phyloP scores from a whole-genome alignment of 1,140 invertebrate species.

The Harpegnathos saltator region DNA sequence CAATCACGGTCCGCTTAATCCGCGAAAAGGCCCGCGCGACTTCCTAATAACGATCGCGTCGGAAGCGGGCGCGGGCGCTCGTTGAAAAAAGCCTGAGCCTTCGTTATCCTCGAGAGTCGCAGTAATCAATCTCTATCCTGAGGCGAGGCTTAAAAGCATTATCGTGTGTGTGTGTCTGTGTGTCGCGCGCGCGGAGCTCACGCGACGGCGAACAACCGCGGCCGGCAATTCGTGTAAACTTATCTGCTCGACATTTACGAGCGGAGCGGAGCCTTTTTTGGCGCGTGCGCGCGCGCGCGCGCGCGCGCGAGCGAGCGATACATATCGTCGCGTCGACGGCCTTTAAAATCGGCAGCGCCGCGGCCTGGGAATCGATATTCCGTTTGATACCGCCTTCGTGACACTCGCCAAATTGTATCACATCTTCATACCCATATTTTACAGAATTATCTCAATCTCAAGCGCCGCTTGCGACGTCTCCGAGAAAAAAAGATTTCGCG shows the following conservation, averaged over 20 bases:
- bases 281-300: no score
- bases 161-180: constrained; percentile 53
- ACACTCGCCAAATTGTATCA: background rate
- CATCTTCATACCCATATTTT: background rate
- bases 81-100: constrained; percentile 30
- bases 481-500: no score
- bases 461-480: background rate
- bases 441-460: background rate
- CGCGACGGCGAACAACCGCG: constrained; percentile 40
- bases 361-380: constrained; percentile 3
- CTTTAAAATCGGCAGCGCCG: constrained; percentile 1
- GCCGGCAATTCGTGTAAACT: constrained; percentile 44
- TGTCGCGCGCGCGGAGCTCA: constrained; percentile 50
- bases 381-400: background rate
- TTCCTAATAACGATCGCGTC: constrained; percentile 6
- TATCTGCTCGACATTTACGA: constrained; percentile 53
- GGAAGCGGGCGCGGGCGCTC: no score
- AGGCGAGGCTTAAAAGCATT: constrained; percentile 52
- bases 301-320: no score
- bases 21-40: constrained; percentile 12
- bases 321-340: background rate
- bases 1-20: constrained; percentile 11
- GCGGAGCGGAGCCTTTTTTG: constrained; percentile 30
- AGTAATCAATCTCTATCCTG: constrained; percentile 52
- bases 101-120: constrained; percentile 29